Base-by-base conservation (phyloP, 2,888 invertebrate genomes). In the Scaptomyza flava region DNA sequence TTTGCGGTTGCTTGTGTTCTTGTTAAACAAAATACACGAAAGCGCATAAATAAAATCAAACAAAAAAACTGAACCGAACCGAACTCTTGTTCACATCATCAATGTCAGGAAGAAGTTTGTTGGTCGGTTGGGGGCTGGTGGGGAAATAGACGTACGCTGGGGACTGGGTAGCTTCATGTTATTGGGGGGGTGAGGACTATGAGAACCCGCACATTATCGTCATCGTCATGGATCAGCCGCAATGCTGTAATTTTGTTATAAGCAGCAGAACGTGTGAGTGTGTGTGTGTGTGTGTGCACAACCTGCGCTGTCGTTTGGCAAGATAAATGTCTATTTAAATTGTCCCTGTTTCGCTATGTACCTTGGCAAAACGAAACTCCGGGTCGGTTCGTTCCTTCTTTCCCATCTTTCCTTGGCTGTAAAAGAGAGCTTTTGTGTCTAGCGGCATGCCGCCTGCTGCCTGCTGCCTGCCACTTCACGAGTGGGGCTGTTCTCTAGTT, bases 311-410 rank as follows among this genome's bases (percentile, higher is more conserved):
- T 81, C 80, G 80, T 79, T 82, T 70, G 65, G 66, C 68, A 84
- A 84, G 84, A 84, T 84, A 84, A 84, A 84, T 84, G 84, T 88
- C 84, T 84, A 84, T 84, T 84, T 84, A 84, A 84, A 88, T 88
- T 84, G 84, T 84, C 88, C 88, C 75, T 75, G 81, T 78, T 73
- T 72, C 71, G 77, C 79, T 68, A 72, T 79, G 75, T 79, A 68
- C 65, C 57, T 41, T 59, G 79, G 66, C 41, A 59, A 43, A 53
- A 43, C 4, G 27, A 27, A 30, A 30, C 43, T n/a, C 31, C 50
- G 58, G 31, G 48, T 36, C 38, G 20, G 42, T 20, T 33, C 33
- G 33, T 34, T 20, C 20, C 20, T 23, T 43, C 14, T 33, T 33
- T 33, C 11, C 31, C 31, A 31, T 31, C 62, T 34, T 43, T 48